Evolutionary conservation across 2,888 invertebrate species (phyloP).

Genomic region (Cremastobaeus sp.): DNA sequence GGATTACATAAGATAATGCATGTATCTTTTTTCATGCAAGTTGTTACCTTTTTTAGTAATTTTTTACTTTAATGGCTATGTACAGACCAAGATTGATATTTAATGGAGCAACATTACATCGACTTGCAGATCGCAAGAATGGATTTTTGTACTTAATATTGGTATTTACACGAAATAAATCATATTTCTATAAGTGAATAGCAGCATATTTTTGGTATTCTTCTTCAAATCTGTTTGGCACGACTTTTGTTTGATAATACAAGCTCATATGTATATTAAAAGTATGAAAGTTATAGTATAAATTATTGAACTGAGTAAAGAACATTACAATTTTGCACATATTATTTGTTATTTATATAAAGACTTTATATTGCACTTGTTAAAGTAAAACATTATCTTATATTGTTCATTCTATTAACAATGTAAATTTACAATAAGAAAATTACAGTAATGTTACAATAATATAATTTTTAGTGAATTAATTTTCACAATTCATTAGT

Average conservation of each 20-base stretch:
- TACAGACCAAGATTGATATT: constrained; percentile 31
- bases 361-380: no score
- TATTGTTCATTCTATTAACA: background rate
- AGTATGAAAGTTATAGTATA: no score
- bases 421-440: background rate
- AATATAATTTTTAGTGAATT: constrained; percentile 14
- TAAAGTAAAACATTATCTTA: no score
- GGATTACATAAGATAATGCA: no score
- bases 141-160: constrained; percentile 56
- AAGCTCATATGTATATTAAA: background rate
- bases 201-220: constrained; percentile 34
- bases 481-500: constrained; percentile 27
- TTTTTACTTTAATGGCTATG: constrained; percentile 10
- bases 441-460: background rate
- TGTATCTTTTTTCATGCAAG: no score
- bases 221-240: background rate
- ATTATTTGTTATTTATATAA: no score
- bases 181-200: constrained; percentile 41
- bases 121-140: constrained; percentile 31
- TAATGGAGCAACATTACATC: constrained; percentile 44
- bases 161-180: constrained; percentile 52
- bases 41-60: no score
- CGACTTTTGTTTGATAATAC: background rate
- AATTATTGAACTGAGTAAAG: no score
- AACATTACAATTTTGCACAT: no score